Evolutionary conservation across 1,140 invertebrate species (phyloP), one percentile per base, ranked within the genome.

Genomic region (Drosophila arawakana): DNA sequence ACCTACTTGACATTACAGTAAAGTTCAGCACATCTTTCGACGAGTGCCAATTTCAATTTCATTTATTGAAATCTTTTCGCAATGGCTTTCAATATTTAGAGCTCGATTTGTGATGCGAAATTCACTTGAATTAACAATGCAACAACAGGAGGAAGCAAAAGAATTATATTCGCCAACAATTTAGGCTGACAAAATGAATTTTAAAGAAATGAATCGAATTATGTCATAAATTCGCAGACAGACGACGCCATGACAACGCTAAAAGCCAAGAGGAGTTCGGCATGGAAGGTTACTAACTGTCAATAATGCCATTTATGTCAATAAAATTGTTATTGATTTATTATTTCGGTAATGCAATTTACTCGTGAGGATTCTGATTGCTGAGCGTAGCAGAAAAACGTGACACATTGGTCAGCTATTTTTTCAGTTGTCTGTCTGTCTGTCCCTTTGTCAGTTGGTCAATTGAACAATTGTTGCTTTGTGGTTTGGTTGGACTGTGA

Each of bases 261-360:
- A 68, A 63, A 58, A 52, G 61, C 4, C 49, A 39, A 25, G 6
- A 21, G 44, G 62, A 39, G 21, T 21, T 5, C 6, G 60, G 34
- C 34, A 55, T 9, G 18, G 25, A 21, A 35, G 18, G 39, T 49
- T 21, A 21, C 44, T 49, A 71, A 60, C 81, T 80, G 82, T 52
- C 82, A 88, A 78, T 88, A 83, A 88, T 83, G 78, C 50, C 84
- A 89, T 89, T 89, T 89, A 84, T 70, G 47, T 60, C 49, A 73
- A 71, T 78, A 55, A 89, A 84, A 84, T 73, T 75, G 66, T 81
- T 89, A 84, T 89, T 89, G 84, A 84, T 90, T 89, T 89, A 84
- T 89, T 89, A 78, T 89, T 89, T 89, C 70, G 80, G 80, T 89
- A 88, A 88, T 88, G 84, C 84, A 84, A 88, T 88, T 88, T 78